Conservation (phyloP, 2,888 invertebrate genomes). For the Tetropium fuscum region DNA sequence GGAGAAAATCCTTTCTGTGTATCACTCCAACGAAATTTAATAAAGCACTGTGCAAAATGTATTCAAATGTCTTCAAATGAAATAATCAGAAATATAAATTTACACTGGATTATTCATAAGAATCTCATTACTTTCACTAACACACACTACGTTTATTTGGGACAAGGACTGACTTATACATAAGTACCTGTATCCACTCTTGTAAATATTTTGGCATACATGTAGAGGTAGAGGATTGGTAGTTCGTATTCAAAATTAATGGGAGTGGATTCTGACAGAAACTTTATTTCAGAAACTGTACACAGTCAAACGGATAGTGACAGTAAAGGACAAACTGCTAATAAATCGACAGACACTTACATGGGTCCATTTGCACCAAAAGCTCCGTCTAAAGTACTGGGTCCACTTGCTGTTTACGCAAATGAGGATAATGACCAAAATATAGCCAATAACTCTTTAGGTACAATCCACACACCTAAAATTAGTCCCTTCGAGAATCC, state of each 20-base stretch:
- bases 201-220: constrained; percentile 42
- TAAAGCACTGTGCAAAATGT: too few relatives aligned
- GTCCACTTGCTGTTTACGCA: constrained; percentile 60
- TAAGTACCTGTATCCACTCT: constrained; percentile 41
- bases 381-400: constrained; percentile 59
- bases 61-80: too few relatives aligned
- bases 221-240: constrained; percentile 7
- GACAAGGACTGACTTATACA: constrained; percentile 43
- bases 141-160: constrained; percentile 20
- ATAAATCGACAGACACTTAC: constrained; percentile 44
- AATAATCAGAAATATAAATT: background rate
- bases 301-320: constrained; percentile 47
- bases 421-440: constrained; percentile 50
- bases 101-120: constrained; percentile 1
- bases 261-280: constrained; percentile 40
- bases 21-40: too few relatives aligned
- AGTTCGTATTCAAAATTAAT: constrained; percentile 21
- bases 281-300: constrained; percentile 54
- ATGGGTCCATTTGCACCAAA: constrained; percentile 46
- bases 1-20: too few relatives aligned
- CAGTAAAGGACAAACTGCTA: constrained; percentile 43
- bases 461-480: constrained; percentile 32
- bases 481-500: constrained; percentile 52
- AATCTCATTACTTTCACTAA: constrained; percentile 6
- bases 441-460: constrained; percentile 35